These are phyloP conservation scores for Idaea straminata DNA, from an alignment of 2,888 invertebrate species.

Conservation along the genomic window DNA sequence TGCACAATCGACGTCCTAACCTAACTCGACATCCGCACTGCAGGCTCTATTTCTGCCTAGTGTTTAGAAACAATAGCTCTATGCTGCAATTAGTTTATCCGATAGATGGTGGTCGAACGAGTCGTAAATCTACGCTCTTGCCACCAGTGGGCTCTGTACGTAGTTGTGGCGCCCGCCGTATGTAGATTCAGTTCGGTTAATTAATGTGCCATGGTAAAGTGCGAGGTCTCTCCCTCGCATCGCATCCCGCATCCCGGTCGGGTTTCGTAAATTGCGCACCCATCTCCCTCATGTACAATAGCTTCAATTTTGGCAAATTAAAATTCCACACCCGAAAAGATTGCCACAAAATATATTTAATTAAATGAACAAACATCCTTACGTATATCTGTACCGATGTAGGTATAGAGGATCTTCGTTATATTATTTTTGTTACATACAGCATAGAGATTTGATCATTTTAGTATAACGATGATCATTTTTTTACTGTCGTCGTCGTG, in stretches of 20 bases:
- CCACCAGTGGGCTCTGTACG: slow-evolving; percentile 69
- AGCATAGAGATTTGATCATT: too few species aligned
- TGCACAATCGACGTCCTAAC: slow-evolving; percentile 46
- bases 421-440: too few species aligned
- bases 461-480: too few species aligned
- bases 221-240: slow-evolving; percentile 52
- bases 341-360: slow-evolving; percentile 18
- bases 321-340: slow-evolving; percentile 53
- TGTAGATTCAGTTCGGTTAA: slow-evolving; percentile 76
- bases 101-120: slow-evolving; percentile 76
- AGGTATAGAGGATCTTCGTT: too few species aligned
- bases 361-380: background rate
- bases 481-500: too few species aligned
- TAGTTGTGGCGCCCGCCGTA: slow-evolving; percentile 67
- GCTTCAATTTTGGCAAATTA: slow-evolving; percentile 65
- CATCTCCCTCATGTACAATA: slow-evolving; percentile 67
- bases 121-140: slow-evolving; percentile 76
- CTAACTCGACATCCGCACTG: slow-evolving; percentile 37
- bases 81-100: slow-evolving; percentile 77
- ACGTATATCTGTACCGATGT: background rate
- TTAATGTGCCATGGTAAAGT: slow-evolving; percentile 76
- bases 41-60: slow-evolving; percentile 63
- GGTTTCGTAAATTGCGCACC: slow-evolving; percentile 73
- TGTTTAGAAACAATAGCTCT: slow-evolving; percentile 77
- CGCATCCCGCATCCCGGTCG: slow-evolving; percentile 54